Conservation (phyloP, 2,888 invertebrate species). For the Cantharis lateralis region DNA sequence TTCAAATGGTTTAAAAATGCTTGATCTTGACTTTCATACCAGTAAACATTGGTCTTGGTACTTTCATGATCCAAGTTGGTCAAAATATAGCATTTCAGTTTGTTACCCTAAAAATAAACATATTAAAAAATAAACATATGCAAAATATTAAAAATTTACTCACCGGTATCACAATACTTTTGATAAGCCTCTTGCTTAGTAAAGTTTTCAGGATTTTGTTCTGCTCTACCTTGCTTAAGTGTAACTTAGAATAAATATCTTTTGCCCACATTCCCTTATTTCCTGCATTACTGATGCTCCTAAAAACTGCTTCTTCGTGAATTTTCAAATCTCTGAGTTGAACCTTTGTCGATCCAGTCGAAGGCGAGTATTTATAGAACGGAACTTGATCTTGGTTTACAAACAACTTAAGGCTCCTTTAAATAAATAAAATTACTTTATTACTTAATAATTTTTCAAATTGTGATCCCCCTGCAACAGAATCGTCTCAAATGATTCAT, state of each 20-base stretch:
- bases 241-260: conserved; percentile 89
- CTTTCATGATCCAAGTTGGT: conserved; percentile 93
- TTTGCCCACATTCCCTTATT: conserved; percentile 98
- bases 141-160: conserved; percentile 59
- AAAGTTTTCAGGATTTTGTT: conserved; percentile 92
- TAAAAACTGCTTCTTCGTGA: conserved; percentile 92
- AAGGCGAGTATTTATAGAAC: neutral
- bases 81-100: conserved; percentile 97
- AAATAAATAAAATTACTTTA: conserved; percentile 8
- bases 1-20: conserved; percentile 96
- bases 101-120: conserved; percentile 71
- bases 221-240: conserved; percentile 85
- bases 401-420: conserved; percentile 58
- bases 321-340: conserved; percentile 76
- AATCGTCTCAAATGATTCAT: too few relatives aligned
- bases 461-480: too few relatives aligned
- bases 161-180: conserved; percentile 94
- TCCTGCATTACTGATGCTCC: conserved; percentile 91
- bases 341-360: conserved; percentile 61
- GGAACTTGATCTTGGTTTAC: conserved; percentile 74
- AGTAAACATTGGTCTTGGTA: conserved; percentile 96
- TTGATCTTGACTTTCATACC: conserved; percentile 96
- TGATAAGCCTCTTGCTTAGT: conserved; percentile 94
- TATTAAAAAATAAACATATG: neutral
- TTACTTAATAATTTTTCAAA: neutral